Conservation (phyloP, 2,113 vertebrate genomes). For the Macrotus californicus region DNA sequence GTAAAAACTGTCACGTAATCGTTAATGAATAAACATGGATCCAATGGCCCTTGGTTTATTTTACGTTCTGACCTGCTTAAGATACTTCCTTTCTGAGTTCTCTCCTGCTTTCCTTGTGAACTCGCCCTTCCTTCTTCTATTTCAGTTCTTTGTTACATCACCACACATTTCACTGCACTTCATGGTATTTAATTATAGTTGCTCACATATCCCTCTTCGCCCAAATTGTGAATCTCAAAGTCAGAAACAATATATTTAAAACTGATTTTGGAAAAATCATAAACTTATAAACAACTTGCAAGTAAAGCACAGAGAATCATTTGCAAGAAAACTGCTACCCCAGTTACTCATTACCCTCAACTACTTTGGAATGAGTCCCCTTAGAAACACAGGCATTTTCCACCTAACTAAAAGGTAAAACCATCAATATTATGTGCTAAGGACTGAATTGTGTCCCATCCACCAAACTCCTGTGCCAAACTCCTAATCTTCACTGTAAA, state of each 20-base stretch:
- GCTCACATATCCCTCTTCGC: neutral
- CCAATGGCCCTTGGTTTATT: neutral
- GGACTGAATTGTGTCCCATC: neutral
- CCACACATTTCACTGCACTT: neutral
- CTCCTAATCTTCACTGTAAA: neutral
- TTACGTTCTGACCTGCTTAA: neutral
- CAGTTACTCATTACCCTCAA: neutral
- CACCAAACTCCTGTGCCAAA: neutral
- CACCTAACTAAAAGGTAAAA: neutral
- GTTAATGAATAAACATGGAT: neutral
- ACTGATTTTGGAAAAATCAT: neutral
- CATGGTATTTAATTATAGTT: neutral
- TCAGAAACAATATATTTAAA: neutral
- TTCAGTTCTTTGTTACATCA: neutral
- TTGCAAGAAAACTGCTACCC: neutral
- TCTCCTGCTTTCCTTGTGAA: neutral
- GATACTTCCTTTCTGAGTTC: neutral
- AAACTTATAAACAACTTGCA: neutral
- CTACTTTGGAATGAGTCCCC: neutral
- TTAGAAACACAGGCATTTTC: neutral
- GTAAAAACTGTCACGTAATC: neutral
- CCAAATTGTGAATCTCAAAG: conserved; percentile 7
- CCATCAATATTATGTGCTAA: neutral
- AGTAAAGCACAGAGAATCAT: neutral
- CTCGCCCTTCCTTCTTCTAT: neutral